These are phyloP conservation scores for Rachycentron canadum DNA, from an alignment of 2,797 vertebrate species.

Conservation along the genomic window DNA sequence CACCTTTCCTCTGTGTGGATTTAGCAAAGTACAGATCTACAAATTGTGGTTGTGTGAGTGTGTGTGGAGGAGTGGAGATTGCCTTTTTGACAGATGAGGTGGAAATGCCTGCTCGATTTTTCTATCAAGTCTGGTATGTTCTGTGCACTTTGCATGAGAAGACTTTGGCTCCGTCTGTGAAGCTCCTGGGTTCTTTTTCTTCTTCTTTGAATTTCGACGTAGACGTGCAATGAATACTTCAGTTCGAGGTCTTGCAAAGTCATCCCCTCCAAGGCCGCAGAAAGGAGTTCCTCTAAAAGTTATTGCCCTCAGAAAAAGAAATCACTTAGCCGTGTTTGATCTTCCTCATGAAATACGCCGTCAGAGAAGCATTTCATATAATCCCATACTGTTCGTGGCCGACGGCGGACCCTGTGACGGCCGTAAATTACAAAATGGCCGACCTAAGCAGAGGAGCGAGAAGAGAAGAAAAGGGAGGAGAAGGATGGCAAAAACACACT, in stretches of 20 bases:
- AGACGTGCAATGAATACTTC: constrained; percentile 54
- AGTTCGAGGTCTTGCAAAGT: constrained; percentile 54
- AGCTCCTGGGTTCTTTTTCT: constrained; percentile 28
- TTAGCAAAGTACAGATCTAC: constrained; percentile 22
- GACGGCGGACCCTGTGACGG: constrained; percentile 66
- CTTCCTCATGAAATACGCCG: constrained; percentile 73
- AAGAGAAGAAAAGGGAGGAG: constrained; percentile 50
- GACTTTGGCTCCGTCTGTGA: constrained; percentile 22
- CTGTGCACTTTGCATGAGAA: constrained; percentile 29
- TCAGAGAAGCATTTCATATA: constrained; percentile 73
- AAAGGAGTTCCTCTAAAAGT: constrained; percentile 66
- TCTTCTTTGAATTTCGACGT: constrained; percentile 15
- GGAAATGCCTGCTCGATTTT: constrained; percentile 35
- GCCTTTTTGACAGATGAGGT: constrained; percentile 48
- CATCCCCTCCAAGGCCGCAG: constrained; percentile 62
- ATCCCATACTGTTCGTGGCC: constrained; percentile 73
- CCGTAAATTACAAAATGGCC: constrained; percentile 80
- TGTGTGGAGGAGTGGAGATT: constrained; percentile 17
- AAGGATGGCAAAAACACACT: constrained; percentile 77
- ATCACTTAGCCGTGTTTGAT: constrained; percentile 78
- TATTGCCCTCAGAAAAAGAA: constrained; percentile 74
- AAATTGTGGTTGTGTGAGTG: constrained; percentile 9
- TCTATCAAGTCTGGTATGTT: constrained; percentile 32
- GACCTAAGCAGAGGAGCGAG: constrained; percentile 65
- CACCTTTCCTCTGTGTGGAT: constrained; percentile 13